phyloP scores from a whole-genome alignment of 2,113 vertebrate genomes.

The Bagarius yarrelli region DNA sequence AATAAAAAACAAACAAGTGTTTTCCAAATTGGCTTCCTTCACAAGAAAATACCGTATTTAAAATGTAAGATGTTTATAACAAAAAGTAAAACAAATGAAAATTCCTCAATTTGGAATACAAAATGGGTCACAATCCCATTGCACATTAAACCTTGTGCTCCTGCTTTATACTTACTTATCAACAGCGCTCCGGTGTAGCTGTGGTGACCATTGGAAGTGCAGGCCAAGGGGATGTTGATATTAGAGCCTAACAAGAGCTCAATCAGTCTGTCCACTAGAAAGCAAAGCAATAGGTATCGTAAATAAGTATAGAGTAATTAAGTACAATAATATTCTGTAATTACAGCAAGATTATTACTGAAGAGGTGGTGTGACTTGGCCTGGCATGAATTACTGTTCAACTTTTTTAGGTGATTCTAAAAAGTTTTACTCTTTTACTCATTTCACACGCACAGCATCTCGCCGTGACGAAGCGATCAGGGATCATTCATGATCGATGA shows the following conservation, averaged over 20 bases:
- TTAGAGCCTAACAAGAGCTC: conserved; percentile 76
- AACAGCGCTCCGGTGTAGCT: conserved; percentile 62
- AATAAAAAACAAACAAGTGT: neutral
- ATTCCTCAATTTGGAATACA: neutral
- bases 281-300: conserved; percentile 1
- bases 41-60: no score
- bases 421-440: neutral
- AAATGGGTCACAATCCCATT: neutral
- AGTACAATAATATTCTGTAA: neutral
- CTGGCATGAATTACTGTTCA: neutral
- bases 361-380: neutral
- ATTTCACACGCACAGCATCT: neutral
- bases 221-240: conserved; percentile 60
- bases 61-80: neutral
- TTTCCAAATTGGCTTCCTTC: no score
- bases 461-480: no score
- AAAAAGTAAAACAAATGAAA: neutral
- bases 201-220: conserved; percentile 59
- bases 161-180: conserved; percentile 67
- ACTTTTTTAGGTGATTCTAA: no score
- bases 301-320: neutral
- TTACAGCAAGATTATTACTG: neutral
- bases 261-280: conserved; percentile 80
- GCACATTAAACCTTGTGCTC: conserved; percentile 39
- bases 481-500: no score